Percentiles rank a stretch among this genome's conserved stretches.
Evolutionary conservation across 1,140 invertebrate species (phyloP).

Genomic region (Bathynomus jamesi): DNA sequence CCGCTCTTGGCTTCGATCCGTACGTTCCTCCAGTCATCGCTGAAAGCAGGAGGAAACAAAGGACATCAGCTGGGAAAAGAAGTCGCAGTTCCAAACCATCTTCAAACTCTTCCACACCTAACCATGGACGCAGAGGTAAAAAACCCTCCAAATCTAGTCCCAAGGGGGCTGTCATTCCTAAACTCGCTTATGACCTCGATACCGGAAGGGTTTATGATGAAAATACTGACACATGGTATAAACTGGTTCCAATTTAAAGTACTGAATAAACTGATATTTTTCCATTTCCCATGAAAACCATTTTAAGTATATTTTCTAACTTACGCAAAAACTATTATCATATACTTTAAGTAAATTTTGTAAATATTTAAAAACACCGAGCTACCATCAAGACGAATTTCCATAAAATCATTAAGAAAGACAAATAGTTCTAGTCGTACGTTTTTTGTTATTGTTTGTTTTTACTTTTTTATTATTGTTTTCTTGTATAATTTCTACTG

Average conservation of each 20-base stretch:
- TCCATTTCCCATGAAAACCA: too few species aligned
- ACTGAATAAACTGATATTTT: neutral
- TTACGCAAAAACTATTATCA: neutral
- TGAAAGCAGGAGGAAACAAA: neutral
- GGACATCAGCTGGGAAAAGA: neutral
- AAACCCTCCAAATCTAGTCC: neutral
- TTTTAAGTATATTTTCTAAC: neutral
- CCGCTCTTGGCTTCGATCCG: slow-evolving; percentile 17
- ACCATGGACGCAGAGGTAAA: neutral
- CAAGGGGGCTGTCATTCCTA: neutral
- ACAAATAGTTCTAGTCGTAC: slow-evolving; percentile 1
- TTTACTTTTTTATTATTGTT: neutral
- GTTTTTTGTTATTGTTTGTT: neutral
- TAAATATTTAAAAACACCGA: too few species aligned
- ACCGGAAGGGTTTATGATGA: slow-evolving; percentile 38
- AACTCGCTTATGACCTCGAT: slow-evolving; percentile 28
- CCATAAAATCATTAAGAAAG: too few species aligned
- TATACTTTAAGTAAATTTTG: neutral
- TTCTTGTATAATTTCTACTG: neutral
- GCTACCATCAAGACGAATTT: too few species aligned
- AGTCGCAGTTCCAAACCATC: neutral
- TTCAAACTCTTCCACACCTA: neutral
- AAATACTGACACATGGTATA: slow-evolving; percentile 34
- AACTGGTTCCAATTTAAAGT: slow-evolving; percentile 31
- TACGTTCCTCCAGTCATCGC: slow-evolving; percentile 14